phyloP scores from a whole-genome alignment of 2,113 vertebrate species.

The Cervus canadensis region DNA sequence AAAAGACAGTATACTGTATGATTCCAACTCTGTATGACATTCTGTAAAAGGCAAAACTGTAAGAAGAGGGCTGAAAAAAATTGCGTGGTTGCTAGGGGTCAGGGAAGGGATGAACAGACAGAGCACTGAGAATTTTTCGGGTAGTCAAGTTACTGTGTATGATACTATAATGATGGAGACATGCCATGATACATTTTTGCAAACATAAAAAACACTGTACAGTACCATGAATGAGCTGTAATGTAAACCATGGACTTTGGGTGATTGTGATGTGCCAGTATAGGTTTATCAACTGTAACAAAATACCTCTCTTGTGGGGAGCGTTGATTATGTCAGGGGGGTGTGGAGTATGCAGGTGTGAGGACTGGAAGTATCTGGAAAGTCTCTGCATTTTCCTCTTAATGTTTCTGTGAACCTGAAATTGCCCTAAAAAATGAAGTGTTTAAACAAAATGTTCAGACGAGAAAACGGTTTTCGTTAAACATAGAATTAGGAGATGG shows the following conservation, averaged over 20 bases:
- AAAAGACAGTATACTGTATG: no score
- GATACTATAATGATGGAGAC: no score
- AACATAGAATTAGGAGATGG: not conserved
- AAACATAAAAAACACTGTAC: no score
- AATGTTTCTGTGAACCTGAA: not conserved
- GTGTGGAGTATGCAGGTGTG: not conserved
- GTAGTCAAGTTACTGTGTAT: no score
- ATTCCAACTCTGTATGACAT: no score
- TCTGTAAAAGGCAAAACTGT: no score
- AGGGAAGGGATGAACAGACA: no score
- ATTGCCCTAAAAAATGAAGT: not conserved
- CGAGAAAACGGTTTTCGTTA: slow-evolving; percentile 1
- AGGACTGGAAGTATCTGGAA: not conserved
- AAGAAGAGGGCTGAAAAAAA: no score
- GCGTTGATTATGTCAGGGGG: not conserved
- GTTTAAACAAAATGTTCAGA: not conserved
- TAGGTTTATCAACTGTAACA: not conserved
- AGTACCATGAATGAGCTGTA: not conserved
- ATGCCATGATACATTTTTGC: no score
- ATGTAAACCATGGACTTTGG: not conserved
- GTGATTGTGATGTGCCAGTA: not conserved
- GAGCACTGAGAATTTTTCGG: no score
- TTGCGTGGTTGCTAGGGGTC: no score
- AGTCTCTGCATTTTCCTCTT: not conserved
- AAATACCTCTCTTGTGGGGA: not conserved